Evolutionary conservation across 37 sponge, comb jelly and placozoan genomes (phyloP).

Genomic region (Amphimedon queenslandica): DNA sequence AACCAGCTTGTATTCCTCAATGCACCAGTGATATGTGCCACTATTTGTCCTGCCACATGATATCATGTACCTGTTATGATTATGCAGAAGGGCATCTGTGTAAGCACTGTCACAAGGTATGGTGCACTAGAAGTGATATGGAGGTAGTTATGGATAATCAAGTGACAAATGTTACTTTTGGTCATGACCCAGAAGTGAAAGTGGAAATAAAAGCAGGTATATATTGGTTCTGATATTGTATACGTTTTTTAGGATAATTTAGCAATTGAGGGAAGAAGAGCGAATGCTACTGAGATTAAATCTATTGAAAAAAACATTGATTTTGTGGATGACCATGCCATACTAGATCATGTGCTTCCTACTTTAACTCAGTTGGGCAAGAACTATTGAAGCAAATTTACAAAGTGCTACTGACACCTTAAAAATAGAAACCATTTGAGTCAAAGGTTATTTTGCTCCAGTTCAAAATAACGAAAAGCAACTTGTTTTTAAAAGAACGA

Average conservation of each 20-base stretch:
- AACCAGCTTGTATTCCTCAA: no score
- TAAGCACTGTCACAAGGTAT: constrained; percentile 9
- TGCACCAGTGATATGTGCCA: not conserved
- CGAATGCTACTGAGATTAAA: not conserved
- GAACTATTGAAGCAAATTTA: not conserved
- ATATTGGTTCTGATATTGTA: no score
- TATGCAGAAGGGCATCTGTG: constrained; percentile 7
- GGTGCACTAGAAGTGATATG: not conserved
- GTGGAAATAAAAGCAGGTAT: no score
- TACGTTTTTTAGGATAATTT: no score
- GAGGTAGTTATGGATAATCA: not conserved
- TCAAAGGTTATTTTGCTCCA: not conserved
- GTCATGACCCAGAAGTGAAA: no score
- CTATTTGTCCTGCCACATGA: constrained; percentile 1
- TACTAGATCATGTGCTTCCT: not conserved
- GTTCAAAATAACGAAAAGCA: not conserved
- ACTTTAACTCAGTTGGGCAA: not conserved
- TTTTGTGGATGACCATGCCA: not conserved
- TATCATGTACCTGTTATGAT: constrained; percentile 10
- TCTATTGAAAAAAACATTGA: not conserved
- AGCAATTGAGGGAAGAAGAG: not conserved
- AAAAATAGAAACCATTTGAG: not conserved
- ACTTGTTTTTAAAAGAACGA: not conserved
- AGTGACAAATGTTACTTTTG: not conserved
- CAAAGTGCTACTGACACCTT: not conserved